phyloP scores from a whole-genome alignment of 2,797 vertebrate species.

The Pipistrellus pipistrellus region DNA sequence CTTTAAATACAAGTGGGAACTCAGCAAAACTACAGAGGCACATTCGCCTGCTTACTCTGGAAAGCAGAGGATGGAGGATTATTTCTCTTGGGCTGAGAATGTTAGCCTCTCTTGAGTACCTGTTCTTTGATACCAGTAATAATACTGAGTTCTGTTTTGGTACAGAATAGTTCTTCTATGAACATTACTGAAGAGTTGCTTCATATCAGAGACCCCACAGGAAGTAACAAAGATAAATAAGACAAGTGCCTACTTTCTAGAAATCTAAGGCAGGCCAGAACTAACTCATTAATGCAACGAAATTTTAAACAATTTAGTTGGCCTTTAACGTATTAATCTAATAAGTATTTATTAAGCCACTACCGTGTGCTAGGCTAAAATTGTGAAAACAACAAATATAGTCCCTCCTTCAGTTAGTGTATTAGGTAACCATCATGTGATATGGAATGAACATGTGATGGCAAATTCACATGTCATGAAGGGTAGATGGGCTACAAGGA shows the following conservation, averaged over 20 bases:
- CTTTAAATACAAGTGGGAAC: conserved; percentile 40
- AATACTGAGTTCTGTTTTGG: background rate
- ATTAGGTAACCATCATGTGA: background rate
- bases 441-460: conserved; percentile 23
- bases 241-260: background rate
- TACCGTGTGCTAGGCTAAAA: background rate
- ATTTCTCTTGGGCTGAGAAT: background rate
- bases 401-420: background rate
- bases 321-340: background rate
- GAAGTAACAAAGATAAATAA: conserved; percentile 34
- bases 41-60: background rate
- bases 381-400: background rate
- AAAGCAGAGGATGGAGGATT: background rate
- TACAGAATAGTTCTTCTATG: background rate
- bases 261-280: conserved; percentile 5
- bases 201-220: background rate
- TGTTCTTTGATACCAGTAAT: background rate
- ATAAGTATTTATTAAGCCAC: background rate
- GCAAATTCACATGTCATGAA: background rate
- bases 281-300: background rate
- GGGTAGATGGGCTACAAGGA: background rate
- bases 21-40: background rate
- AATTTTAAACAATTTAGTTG: conserved; percentile 33
- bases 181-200: background rate
- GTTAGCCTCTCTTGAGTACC: background rate